phyloP scores from a whole-genome alignment of 2,113 vertebrate species.

The Petaurus breviceps region DNA sequence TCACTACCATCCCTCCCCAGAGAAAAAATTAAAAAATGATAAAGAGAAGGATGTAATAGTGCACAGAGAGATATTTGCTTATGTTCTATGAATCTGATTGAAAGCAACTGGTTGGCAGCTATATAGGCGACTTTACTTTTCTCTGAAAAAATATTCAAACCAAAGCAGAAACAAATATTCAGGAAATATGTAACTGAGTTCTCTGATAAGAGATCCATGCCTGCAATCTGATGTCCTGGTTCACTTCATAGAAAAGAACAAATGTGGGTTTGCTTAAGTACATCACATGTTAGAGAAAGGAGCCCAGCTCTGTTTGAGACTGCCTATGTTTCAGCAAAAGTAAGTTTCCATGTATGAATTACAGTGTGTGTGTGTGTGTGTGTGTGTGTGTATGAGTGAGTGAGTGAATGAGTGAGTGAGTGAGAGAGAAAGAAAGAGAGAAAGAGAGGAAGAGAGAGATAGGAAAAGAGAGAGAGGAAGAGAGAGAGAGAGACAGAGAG shows the following conservation, averaged over 20 bases:
- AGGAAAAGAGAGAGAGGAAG: too few relatives aligned
- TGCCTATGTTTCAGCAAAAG: neutral
- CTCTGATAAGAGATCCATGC: slow-evolving; percentile 10
- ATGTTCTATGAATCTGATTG: neutral
- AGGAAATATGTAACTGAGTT: slow-evolving; percentile 3
- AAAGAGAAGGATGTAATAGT: too few relatives aligned
- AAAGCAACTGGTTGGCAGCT: neutral
- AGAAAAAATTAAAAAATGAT: too few relatives aligned
- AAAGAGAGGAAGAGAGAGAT: too few relatives aligned
- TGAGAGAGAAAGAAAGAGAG: too few relatives aligned
- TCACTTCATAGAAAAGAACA: neutral
- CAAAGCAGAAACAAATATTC: slow-evolving; percentile 7
- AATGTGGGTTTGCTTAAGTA: neutral
- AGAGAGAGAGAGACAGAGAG: too few relatives aligned
- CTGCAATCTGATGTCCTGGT: neutral
- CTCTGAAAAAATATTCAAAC: neutral
- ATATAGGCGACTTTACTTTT: neutral
- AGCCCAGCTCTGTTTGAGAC: neutral
- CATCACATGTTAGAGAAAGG: neutral
- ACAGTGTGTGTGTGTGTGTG: neutral
- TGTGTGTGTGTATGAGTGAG: too few relatives aligned
- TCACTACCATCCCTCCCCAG: neutral
- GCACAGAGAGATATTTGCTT: neutral
- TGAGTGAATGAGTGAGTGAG: too few relatives aligned
- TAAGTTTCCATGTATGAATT: neutral